These are phyloP conservation scores for Chorisops tibialis DNA, from an alignment of 2,888 invertebrate species.

Conservation along the genomic window DNA sequence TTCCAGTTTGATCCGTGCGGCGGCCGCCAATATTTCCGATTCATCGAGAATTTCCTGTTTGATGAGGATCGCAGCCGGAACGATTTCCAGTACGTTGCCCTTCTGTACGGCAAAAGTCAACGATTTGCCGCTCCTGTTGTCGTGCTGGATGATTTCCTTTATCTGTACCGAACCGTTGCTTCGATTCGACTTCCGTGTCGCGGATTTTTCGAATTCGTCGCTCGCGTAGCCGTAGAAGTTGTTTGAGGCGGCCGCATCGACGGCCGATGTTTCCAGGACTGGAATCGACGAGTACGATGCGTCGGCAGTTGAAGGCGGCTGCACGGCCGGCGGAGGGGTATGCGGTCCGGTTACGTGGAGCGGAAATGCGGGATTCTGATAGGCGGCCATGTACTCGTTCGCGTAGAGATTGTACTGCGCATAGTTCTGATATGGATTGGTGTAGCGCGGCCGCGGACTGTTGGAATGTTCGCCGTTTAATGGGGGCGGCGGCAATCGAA, in stretches of 20 bases:
- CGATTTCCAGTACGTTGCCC: slow-evolving; percentile 50
- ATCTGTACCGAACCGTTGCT: too few species aligned
- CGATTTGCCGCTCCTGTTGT: not conserved
- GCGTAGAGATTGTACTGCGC: slow-evolving; percentile 34
- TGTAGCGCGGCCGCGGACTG: not conserved
- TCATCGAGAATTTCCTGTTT: not conserved
- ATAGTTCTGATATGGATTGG: slow-evolving; percentile 1
- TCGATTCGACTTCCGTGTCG: not conserved
- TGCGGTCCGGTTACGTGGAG: not conserved
- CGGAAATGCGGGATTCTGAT: not conserved
- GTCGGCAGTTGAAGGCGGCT: too few species aligned
- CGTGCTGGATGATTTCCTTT: slow-evolving; percentile 9
- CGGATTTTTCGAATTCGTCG: not conserved
- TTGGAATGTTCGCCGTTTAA: not conserved
- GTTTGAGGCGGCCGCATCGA: not conserved
- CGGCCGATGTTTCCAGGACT: slow-evolving; percentile 3
- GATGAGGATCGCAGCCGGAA: slow-evolving; percentile 37
- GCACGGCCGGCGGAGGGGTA: not conserved
- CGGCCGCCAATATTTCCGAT: too few species aligned
- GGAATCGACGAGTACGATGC: slow-evolving; percentile 25
- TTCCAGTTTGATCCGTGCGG: too few species aligned
- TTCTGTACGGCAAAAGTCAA: slow-evolving; percentile 47
- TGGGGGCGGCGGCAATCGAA: not conserved
- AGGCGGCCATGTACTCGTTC: slow-evolving; percentile 38
- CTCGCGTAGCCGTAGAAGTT: slow-evolving; percentile 2